Percentiles rank a stretch among this genome's conserved stretches.
phyloP scores from a whole-genome alignment of 2,113 vertebrate genomes.

The Amazona guildingii region DNA sequence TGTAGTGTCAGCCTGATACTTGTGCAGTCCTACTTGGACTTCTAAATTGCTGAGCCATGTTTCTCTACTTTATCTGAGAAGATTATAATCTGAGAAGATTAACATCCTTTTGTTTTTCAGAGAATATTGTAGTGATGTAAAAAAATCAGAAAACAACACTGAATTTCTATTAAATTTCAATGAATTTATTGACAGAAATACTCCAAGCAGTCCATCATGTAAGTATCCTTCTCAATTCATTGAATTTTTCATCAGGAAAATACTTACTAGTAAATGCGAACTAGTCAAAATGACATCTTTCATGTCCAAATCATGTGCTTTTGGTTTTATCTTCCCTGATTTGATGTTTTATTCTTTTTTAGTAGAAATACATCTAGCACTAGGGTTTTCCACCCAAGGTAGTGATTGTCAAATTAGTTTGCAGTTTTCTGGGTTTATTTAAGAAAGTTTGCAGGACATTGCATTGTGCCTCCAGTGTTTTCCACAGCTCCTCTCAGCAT shows the following conservation, averaged over 20 bases:
- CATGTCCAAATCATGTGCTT: not conserved
- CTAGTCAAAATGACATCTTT: not conserved
- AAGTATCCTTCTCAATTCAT: constrained; percentile 72
- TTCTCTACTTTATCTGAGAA: not conserved
- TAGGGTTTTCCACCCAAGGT: not conserved
- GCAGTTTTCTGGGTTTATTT: not conserved
- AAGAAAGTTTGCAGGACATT: not conserved
- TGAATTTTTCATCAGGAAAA: not conserved
- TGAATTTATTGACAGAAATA: constrained; percentile 89
- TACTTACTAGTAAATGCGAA: not conserved
- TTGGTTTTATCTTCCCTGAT: not conserved
- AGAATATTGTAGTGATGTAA: constrained; percentile 93
- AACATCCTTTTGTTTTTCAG: constrained; percentile 74
- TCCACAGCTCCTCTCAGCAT: not conserved
- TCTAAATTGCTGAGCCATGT: not conserved
- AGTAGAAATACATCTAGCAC: not conserved
- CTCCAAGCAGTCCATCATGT: constrained; percentile 88
- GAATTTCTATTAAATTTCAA: constrained; percentile 94
- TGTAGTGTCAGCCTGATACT: not conserved
- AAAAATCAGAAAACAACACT: constrained; percentile 90
- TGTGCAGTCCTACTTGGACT: not conserved
- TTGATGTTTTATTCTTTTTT: not conserved
- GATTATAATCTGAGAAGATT: not conserved
- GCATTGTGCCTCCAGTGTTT: not conserved
- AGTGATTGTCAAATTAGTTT: not conserved